Base-by-base conservation (phyloP, 2,113 vertebrate species). In the Steatornis caripensis region DNA sequence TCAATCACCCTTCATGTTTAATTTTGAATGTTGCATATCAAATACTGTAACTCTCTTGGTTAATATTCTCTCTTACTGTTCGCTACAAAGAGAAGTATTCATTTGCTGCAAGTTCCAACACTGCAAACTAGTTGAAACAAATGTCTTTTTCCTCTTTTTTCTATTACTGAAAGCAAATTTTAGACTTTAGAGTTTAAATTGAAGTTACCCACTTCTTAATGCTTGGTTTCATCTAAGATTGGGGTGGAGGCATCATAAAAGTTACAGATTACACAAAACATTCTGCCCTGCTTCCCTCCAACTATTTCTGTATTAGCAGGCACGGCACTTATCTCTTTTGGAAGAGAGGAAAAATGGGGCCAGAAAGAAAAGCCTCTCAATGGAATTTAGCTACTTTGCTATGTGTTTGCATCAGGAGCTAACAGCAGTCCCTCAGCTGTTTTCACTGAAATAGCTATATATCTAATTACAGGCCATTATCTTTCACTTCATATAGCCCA, bases 251-350 rank as follows among this genome's bases (percentile, higher is more conserved):
- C 27, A 17, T 72, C 69, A 65, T 51, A 26, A 65, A 87, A 79
- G 7, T 43, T 65, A 62, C 6, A 72, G 11, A 32, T 79, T 55
- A 15, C 12, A 29, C 9, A 81, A 43, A 87, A 64, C 37, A 48
- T 24, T 11, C n/a, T n/a, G n/a, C n/a, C n/a, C 6, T 21, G 4
- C 13, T 9, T 3, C 9, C 1, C 11, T 2, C 11, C 2, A 2
- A 2, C 15, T 10, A 27, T 49, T 88, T 81, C 9, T 68, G 75
- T 51, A 36, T 62, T 83, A 70, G 8, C 4, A 78, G 60, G 22
- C 5, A 34, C 1, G 16, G 19, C 4, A 26, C 1, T 77, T 70
- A 60, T 6, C 5, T 32, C 9, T 36, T 55, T 57, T 76, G 24
- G 21, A 86, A 68, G 39, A 37, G 12, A 9, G 30, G 4, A 43